A percentile compares a stretch with the other conserved stretches of the same genome.
These are phyloP conservation scores for Monodelphis domestica DNA, from an alignment of 2,797 vertebrate genomes.

Conservation along the genomic window DNA sequence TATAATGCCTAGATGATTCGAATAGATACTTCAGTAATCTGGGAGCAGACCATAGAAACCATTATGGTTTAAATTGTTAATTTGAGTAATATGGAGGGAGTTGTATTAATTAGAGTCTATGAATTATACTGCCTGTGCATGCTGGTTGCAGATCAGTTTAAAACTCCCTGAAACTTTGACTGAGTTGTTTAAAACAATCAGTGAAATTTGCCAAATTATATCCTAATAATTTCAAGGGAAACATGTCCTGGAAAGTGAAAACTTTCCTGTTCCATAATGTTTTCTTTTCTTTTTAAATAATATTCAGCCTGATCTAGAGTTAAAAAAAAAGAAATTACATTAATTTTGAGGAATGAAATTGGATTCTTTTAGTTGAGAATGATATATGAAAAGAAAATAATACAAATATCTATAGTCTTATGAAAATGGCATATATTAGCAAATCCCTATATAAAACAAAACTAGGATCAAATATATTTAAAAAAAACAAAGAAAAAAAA, in stretches of 20 bases:
- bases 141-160: neutral
- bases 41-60: neutral
- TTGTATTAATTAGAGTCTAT: conserved; percentile 53
- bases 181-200: conserved; percentile 57
- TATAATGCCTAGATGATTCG: conserved; percentile 7
- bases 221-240: neutral
- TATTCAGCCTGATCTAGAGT: too few species aligned
- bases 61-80: neutral
- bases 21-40: neutral
- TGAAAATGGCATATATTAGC: too few species aligned
- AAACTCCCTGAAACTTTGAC: conserved; percentile 45
- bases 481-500: neutral
- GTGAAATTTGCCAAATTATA: conserved; percentile 45
- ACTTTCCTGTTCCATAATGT: neutral
- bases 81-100: conserved; percentile 26
- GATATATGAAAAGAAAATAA: neutral
- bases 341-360: too few species aligned
- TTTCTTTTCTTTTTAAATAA: neutral
- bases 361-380: too few species aligned
- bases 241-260: neutral
- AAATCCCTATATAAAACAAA: too few species aligned
- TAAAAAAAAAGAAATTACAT: too few species aligned
- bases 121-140: conserved; percentile 57
- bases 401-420: neutral
- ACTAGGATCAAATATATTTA: too few species aligned